phyloP scores from a whole-genome alignment of 2,888 invertebrate species.

The Drosophila recens region DNA sequence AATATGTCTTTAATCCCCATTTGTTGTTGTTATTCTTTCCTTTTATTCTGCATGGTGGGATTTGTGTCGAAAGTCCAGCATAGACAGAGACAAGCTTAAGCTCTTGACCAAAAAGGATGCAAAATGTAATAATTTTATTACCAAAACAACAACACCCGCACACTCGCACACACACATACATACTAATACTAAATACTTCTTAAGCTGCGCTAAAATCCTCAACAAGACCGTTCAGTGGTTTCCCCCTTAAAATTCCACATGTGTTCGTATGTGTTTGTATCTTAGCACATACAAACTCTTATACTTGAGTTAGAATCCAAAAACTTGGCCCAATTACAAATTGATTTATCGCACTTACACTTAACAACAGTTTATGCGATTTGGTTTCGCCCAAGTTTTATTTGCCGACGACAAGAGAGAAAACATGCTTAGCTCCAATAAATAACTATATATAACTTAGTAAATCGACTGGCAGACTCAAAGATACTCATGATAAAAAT shows the following conservation, averaged over 20 bases:
- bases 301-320: conserved; percentile 13
- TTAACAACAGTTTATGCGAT: conserved; percentile 70
- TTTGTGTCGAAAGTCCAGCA: conserved; percentile 51
- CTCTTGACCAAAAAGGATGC: conserved; percentile 58
- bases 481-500: too few species aligned
- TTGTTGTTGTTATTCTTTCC: conserved; percentile 37
- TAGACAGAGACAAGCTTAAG: conserved; percentile 41
- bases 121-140: conserved; percentile 54
- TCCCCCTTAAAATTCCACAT: not conserved
- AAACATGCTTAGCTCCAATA: conserved; percentile 5
- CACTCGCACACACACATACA: not conserved
- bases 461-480: not conserved
- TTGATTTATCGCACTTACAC: conserved; percentile 66
- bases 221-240: conserved; percentile 30
- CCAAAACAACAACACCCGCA: conserved; percentile 46
- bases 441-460: not conserved
- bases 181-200: conserved; percentile 38
- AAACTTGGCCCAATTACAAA: conserved; percentile 62
- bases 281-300: conserved; percentile 6
- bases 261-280: not conserved
- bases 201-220: conserved; percentile 43
- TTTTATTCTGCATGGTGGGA: conserved; percentile 23
- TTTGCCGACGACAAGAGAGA: conserved; percentile 26
- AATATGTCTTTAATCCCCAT: conserved; percentile 15
- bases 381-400: conserved; percentile 57